phyloP scores from a whole-genome alignment of 2,797 vertebrate genomes.

The Psittacula derbiana region DNA sequence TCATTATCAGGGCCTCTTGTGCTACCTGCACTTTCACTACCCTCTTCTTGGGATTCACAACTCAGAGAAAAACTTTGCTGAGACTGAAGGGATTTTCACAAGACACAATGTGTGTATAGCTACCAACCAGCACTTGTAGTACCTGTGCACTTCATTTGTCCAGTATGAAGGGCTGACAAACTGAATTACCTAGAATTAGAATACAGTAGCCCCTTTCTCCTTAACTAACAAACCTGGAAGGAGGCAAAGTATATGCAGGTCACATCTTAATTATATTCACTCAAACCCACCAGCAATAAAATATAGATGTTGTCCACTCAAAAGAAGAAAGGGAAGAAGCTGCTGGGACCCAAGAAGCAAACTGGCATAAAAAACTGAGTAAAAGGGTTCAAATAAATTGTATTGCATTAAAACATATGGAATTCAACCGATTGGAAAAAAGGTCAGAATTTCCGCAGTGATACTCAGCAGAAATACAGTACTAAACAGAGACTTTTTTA shows the following conservation, averaged over 20 bases:
- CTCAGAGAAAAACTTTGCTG: background rate
- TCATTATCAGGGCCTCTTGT: background rate
- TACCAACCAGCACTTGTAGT: background rate
- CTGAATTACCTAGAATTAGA: background rate
- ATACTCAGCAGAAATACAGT: background rate
- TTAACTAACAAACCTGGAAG: background rate
- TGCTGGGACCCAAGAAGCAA: background rate
- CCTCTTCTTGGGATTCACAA: background rate
- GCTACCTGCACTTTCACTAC: background rate
- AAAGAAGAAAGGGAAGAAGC: background rate
- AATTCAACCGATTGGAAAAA: background rate
- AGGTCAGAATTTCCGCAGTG: background rate
- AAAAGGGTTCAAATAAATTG: background rate
- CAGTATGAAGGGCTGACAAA: background rate
- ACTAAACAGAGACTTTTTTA: background rate
- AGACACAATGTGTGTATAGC: background rate
- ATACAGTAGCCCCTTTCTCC: background rate
- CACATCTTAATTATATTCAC: background rate
- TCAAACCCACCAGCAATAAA: background rate
- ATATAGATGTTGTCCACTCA: background rate
- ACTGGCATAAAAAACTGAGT: background rate
- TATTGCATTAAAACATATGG: background rate
- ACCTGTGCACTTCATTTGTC: background rate
- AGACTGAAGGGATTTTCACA: background rate
- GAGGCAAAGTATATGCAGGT: background rate